These are phyloP conservation scores for Drosophila limbata DNA, from an alignment of 2,888 invertebrate genomes.

Conservation along the genomic window DNA sequence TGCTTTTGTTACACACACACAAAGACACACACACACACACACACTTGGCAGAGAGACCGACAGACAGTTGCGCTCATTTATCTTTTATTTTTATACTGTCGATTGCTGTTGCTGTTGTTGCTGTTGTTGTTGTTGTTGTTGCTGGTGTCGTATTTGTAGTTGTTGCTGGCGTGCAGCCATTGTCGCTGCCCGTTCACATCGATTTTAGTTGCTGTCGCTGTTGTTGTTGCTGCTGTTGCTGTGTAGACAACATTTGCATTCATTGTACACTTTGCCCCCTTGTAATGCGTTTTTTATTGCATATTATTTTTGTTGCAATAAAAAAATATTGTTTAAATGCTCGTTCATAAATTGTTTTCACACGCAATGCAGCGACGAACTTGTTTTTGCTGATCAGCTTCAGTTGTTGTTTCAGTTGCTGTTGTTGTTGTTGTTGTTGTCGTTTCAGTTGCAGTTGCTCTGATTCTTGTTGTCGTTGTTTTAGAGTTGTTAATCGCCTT, in stretches of 20 bases:
- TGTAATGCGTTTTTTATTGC: slow-evolving; percentile 66
- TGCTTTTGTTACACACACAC: slow-evolving; percentile 60
- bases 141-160: slow-evolving; percentile 42
- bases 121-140: slow-evolving; percentile 19
- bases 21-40: slow-evolving; percentile 11
- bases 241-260: slow-evolving; percentile 65
- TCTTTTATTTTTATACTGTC: slow-evolving; percentile 72
- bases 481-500: slow-evolving; percentile 64
- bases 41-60: slow-evolving; percentile 24
- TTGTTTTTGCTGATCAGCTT: slow-evolving; percentile 49
- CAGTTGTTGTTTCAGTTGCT: slow-evolving; percentile 18
- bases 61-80: slow-evolving; percentile 70
- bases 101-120: slow-evolving; percentile 44
- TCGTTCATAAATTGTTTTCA: slow-evolving; percentile 66
- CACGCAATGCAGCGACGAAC: slow-evolving; percentile 59
- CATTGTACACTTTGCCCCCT: slow-evolving; percentile 73
- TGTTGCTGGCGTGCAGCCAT: slow-evolving; percentile 61
- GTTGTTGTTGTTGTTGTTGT: slow-evolving; percentile 27
- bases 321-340: slow-evolving; percentile 53
- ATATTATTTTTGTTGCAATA: slow-evolving; percentile 47
- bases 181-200: slow-evolving; percentile 56
- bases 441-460: slow-evolving; percentile 41
- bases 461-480: slow-evolving; percentile 43
- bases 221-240: slow-evolving; percentile 26
- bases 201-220: slow-evolving; percentile 39